Evolutionary conservation across 2,113 vertebrate species (phyloP).

Genomic region (Nothobranchius furzeri): DNA sequence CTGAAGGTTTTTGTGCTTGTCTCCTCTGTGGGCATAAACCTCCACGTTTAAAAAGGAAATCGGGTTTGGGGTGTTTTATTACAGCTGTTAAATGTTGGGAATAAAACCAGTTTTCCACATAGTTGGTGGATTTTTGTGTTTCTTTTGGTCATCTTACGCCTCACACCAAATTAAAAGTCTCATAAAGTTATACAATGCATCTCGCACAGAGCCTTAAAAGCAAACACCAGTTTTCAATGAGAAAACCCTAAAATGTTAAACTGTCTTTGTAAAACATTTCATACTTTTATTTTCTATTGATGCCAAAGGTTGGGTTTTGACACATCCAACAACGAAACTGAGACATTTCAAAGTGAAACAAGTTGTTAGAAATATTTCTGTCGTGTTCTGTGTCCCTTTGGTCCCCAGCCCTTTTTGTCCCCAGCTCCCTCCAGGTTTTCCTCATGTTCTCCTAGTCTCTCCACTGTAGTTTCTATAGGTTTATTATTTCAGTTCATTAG

Average conservation of each 20-base stretch:
- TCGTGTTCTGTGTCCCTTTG: too few relatives aligned
- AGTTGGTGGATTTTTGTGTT: conserved; percentile 8
- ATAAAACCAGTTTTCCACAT: conserved; percentile 9
- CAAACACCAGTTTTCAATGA: neutral
- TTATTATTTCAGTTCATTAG: too few relatives aligned
- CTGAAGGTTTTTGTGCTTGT: conserved; percentile 16
- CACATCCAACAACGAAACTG: too few relatives aligned
- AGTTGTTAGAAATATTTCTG: too few relatives aligned
- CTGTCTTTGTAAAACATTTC: neutral
- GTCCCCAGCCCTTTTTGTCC: too few relatives aligned
- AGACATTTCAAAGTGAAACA: too few relatives aligned
- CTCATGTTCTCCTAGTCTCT: too few relatives aligned
- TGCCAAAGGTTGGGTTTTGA: too few relatives aligned
- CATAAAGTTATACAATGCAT: neutral
- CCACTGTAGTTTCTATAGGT: too few relatives aligned
- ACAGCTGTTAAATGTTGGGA: conserved; percentile 1
- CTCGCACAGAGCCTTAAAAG: neutral
- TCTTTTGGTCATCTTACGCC: conserved; percentile 1
- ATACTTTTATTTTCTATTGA: neutral
- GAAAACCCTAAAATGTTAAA: neutral
- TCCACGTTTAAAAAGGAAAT: conserved; percentile 17
- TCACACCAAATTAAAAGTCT: neutral
- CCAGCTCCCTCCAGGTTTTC: too few relatives aligned
- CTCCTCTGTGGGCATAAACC: conserved; percentile 1
- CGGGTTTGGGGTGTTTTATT: conserved; percentile 3